Evolutionary conservation across 1,140 invertebrate genomes (phyloP), one percentile per base, ranked within the genome.

Genomic region (Atopsyche davidsoni): DNA sequence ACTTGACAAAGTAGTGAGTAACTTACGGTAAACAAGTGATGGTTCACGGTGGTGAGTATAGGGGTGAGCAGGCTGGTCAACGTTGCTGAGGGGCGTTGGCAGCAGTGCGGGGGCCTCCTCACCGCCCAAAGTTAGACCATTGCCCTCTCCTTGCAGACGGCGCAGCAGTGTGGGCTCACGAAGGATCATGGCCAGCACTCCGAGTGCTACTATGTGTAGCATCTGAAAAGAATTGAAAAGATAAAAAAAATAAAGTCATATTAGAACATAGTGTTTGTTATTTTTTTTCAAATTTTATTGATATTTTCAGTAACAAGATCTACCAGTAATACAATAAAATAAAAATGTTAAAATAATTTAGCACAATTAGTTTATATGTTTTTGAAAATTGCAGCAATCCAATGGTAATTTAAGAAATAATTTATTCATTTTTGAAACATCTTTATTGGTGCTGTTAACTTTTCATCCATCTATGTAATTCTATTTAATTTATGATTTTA

Each of bases 131-230:
- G 59, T 66, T 50, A 60, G 64, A 60, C 42, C 66, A 55, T 52
- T 64, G 17, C 59, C 63, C n/a, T 72, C 68, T 13, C 64, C 68
- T 48, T 76, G 71, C 44, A 75, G 57, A 51, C 79, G 74, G 40
- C 77, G 69, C 60, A 80, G 66, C 58, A 79, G 72, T 41, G 76
- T 79, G 11, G 81, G 82, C 62, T 86, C 81, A 28, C 80, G 75
- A 59, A 86, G 76, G n/a, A 86, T 75, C n/a, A 85, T 75, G 2
- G 82, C 83, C 45, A 87, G 64, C 46, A 86, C 77, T 38, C 80
- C 80, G 31, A 89, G 60, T 0, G 82, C 80, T 52, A 87, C 61
- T 42, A 87, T 73, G 57, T 87, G 85, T 17, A 87, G 63, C 63
- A 85, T 76, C 86, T 88, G 60, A 6, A 70, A 69, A n/a, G n/a